Percentiles rank a stretch among this genome's conserved stretches.
These are phyloP conservation scores for Enoplolaimus lenunculus DNA, from an alignment of 2,888 invertebrate genomes.

Conservation along the genomic window DNA sequence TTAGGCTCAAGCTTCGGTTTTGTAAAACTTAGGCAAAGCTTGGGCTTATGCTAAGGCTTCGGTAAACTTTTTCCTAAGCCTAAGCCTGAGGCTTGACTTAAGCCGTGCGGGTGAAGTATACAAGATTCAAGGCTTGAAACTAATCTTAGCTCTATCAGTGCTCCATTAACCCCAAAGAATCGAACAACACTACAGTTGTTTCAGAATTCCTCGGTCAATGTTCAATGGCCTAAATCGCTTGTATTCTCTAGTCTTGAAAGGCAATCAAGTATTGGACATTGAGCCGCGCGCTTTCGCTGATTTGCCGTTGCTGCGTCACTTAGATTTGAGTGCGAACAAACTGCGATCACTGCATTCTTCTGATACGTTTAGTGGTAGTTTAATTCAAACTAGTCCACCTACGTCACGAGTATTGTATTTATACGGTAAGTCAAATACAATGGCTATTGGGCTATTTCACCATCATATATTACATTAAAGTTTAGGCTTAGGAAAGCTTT, in stretches of 20 bases:
- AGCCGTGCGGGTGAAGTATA: too few species aligned
- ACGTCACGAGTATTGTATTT: constrained; percentile 37
- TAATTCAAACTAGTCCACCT: constrained; percentile 31
- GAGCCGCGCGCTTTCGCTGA: constrained; percentile 37
- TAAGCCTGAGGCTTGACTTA: too few species aligned
- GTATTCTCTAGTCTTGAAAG: constrained; percentile 38
- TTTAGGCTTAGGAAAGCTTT: too few species aligned
- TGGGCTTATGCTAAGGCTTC: too few species aligned
- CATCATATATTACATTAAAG: too few species aligned
- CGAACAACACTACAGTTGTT: constrained; percentile 21
- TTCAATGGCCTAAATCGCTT: constrained; percentile 36
- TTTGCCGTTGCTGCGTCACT: constrained; percentile 34
- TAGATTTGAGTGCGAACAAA: constrained; percentile 37
- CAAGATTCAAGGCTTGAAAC: too few species aligned
- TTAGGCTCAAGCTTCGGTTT: too few species aligned
- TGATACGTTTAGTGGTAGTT: constrained; percentile 33
- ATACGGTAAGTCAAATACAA: constrained; percentile 33
- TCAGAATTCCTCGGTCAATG: constrained; percentile 36
- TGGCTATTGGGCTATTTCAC: too few species aligned
- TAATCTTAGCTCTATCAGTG: too few species aligned
- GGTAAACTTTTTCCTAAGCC: too few species aligned
- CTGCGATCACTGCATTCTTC: constrained; percentile 35
- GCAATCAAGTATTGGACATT: constrained; percentile 34
- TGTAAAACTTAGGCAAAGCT: too few species aligned
- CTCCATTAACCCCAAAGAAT: too few species aligned